Evolutionary conservation across 2,113 vertebrate species (phyloP).

Genomic region (Cynopterus brachyotis): DNA sequence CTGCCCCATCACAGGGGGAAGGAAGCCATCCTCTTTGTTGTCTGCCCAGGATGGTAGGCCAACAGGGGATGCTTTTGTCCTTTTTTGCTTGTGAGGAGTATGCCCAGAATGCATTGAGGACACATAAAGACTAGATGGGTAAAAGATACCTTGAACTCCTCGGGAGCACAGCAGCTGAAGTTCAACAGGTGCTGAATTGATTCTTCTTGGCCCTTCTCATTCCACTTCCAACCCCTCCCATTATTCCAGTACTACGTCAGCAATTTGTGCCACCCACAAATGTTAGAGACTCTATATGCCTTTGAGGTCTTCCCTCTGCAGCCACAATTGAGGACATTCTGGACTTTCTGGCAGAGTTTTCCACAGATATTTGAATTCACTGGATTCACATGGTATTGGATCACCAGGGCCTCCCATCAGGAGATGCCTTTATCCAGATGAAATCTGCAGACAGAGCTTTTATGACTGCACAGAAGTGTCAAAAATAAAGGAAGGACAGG

Average conservation of each 20-base stretch:
- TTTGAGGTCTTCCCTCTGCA: conserved; percentile 89
- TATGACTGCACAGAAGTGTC: conserved; percentile 88
- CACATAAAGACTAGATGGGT: conserved; percentile 89
- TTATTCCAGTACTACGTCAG: conserved; percentile 89
- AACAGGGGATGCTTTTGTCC: conserved; percentile 89
- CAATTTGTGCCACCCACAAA: conserved; percentile 87
- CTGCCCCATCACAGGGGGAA: conserved; percentile 89
- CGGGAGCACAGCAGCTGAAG: conserved; percentile 88
- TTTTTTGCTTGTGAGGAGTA: conserved; percentile 89
- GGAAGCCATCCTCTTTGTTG: conserved; percentile 89
- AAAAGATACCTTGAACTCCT: conserved; percentile 91
- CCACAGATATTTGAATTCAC: conserved; percentile 87
- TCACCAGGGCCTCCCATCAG: conserved; percentile 89
- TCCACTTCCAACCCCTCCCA: conserved; percentile 82
- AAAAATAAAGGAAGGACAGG: conserved; percentile 93
- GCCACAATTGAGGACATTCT: conserved; percentile 90
- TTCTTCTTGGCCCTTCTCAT: conserved; percentile 88
- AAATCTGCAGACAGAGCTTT: conserved; percentile 89
- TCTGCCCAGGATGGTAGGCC: conserved; percentile 87
- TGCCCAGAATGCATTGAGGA: conserved; percentile 88
- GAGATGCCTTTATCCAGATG: conserved; percentile 92
- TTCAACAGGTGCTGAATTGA: conserved; percentile 91
- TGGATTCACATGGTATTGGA: conserved; percentile 91
- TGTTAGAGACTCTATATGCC: conserved; percentile 87
- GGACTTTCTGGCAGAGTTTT: conserved; percentile 89